Percentiles rank a stretch among this genome's conserved stretches.
Conservation (phyloP, 2,113 vertebrate genomes). For the Agelaius phoeniceus region DNA sequence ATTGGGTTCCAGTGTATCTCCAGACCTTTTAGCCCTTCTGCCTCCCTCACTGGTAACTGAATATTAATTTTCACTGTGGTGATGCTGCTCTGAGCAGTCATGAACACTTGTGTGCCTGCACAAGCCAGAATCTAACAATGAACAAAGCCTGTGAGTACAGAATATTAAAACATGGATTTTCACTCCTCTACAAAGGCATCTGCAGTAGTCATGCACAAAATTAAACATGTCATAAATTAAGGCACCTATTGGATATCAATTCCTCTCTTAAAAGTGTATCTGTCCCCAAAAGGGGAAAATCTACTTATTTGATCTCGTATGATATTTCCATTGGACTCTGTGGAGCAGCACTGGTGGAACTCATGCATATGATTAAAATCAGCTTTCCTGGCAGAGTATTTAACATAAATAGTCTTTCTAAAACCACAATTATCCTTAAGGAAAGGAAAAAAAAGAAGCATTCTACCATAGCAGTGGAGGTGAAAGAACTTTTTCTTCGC, state of each 20-base stretch:
- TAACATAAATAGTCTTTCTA: background rate
- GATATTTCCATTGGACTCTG: background rate
- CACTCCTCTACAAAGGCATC: background rate
- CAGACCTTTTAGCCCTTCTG: background rate
- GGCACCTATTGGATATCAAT: constrained; percentile 26
- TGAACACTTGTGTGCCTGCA: rapidly evolving
- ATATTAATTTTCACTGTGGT: background rate
- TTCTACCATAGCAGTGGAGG: background rate
- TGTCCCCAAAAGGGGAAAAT: constrained; percentile 35
- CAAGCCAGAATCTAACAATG: background rate
- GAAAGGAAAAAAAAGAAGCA: background rate
- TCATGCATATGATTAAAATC: constrained; percentile 34
- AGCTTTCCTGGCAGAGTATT: background rate
- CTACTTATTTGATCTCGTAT: background rate
- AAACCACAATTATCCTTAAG: background rate
- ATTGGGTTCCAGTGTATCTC: background rate
- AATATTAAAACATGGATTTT: background rate
- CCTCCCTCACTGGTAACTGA: background rate
- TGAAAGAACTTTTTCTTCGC: background rate
- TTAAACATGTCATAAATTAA: constrained; percentile 5
- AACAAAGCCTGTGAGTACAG: background rate
- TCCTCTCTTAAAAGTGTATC: constrained; percentile 1
- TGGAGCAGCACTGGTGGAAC: background rate
- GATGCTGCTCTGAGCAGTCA: background rate
- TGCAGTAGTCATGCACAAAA: constrained; percentile 11